A percentile compares a stretch with the other conserved stretches of the same genome.
phyloP scores from a whole-genome alignment of 2,888 invertebrate genomes.

The Macaria liturata region DNA sequence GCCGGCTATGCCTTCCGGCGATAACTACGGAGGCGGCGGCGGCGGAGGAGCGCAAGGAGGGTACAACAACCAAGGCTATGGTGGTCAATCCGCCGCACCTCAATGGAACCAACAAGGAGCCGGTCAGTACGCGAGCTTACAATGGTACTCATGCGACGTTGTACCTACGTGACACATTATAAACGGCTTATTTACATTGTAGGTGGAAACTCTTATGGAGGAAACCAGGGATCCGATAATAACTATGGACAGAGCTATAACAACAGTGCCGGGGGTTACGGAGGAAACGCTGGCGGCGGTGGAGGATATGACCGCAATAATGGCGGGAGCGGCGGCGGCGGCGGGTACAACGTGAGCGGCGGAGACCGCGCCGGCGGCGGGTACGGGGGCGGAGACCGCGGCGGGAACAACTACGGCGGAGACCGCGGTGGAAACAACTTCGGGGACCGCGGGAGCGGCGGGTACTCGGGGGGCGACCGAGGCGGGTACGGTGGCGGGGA shows the following conservation, averaged over 20 bases:
- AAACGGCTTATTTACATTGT: neutral
- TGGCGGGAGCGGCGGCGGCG: slow-evolving; percentile 53
- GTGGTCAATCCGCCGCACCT: slow-evolving; percentile 55
- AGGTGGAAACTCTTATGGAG: slow-evolving; percentile 62
- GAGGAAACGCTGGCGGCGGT: slow-evolving; percentile 40
- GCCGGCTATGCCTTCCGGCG: slow-evolving; percentile 66
- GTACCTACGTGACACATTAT: neutral
- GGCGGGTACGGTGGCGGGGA: slow-evolving; percentile 76
- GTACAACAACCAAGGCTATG: slow-evolving; percentile 64
- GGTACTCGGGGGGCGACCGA: slow-evolving; percentile 70
- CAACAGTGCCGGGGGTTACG: slow-evolving; percentile 52
- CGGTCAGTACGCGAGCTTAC: slow-evolving; percentile 42
- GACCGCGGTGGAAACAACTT: slow-evolving; percentile 68
- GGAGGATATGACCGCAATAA: slow-evolving; percentile 42
- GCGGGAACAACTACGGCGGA: slow-evolving; percentile 59
- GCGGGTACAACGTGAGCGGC: slow-evolving; percentile 43
- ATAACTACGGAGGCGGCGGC: slow-evolving; percentile 55
- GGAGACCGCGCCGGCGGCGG: slow-evolving; percentile 47
- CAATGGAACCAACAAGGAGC: slow-evolving; percentile 67
- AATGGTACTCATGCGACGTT: neutral
- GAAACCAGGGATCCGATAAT: slow-evolving; percentile 47
- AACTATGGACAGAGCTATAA: slow-evolving; percentile 63
- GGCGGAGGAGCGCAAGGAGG: slow-evolving; percentile 51
- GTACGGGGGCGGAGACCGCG: slow-evolving; percentile 47
- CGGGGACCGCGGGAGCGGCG: slow-evolving; percentile 67